phyloP scores from a whole-genome alignment of 1,140 invertebrate species.

The Mactra quadrangularis region DNA sequence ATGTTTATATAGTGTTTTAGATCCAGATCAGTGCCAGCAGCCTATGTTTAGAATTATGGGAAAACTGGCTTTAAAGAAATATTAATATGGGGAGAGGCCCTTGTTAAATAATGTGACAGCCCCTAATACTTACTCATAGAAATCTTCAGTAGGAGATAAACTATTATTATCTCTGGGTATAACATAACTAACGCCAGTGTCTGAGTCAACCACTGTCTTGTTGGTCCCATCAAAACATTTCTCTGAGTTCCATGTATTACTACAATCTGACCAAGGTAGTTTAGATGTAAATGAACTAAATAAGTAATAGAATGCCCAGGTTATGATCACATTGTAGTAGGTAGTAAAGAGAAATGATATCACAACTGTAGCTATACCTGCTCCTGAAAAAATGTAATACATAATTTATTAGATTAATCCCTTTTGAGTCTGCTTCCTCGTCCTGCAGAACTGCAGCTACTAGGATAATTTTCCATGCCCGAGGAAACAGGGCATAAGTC shows the following conservation, averaged over 20 bases:
- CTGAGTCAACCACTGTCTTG: conserved; percentile 23
- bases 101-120: no score
- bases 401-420: not conserved
- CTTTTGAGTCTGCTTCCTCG: no score
- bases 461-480: not conserved
- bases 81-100: no score
- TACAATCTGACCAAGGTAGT: conserved; percentile 96
- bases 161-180: conserved; percentile 66
- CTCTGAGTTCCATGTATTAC: conserved; percentile 86
- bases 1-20: no score
- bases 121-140: conserved; percentile 71
- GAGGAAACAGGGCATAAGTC: conserved; percentile 6
- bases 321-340: conserved; percentile 99
- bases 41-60: no score
- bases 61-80: no score
- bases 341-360: conserved; percentile 85
- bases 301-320: conserved; percentile 98
- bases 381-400: conserved; percentile 78
- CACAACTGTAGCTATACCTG: conserved; percentile 82
- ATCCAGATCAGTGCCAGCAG: no score
- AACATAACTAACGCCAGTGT: conserved; percentile 45
- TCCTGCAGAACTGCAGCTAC: not conserved
- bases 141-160: conserved; percentile 76
- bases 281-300: conserved; percentile 95
- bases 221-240: conserved; percentile 70